Base-by-base conservation (phyloP, 2,888 invertebrate species). In the Orthosia gothica region DNA sequence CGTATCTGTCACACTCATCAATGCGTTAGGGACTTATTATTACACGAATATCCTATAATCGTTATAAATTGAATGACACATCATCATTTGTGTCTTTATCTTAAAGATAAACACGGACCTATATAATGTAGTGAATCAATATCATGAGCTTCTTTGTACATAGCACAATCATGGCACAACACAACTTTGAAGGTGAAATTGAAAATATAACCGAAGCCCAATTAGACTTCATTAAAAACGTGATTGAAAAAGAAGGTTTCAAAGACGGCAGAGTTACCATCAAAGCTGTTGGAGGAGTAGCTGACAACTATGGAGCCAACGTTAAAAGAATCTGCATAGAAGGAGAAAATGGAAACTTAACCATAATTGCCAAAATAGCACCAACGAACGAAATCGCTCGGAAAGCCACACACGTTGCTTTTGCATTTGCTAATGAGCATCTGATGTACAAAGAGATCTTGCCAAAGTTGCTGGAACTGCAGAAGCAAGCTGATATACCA, bases 301-400 rank as follows among this genome's bases (percentile, higher is more conserved):
- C 89, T 20, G 92, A 92, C 47, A 92, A 91, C 74, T 92, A 87
- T 72, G 78, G 73, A 16, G 87, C 91, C 18, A 83, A 68, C 45
- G 85, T 89, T 0, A 89, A 85, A 70, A 82, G 89, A 70, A 85
- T 91, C 15, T 81, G 62, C 1, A 81, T 89, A 13, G 74, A 88
- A 77, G 76, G 82, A 40, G 85, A 88, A 15, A 77, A 88, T 75
- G 89, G 85, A n/a, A 74, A 26, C 5, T 11, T 82, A 13, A 64
- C 59, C 26, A 89, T 94, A 74, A 84, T 94, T 11, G 92, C 89
- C 0, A 94, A 94, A 84, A 80, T 93, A n/a, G 92, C 93, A 12
- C 88, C 91, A 1, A 52, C 76, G 0, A 15, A 59, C 4, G 89
- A 89, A 78, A 40, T 66, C 18, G 0, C 86, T 16, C 85, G 91